Evolutionary conservation across 37 sponge, comb jelly and placozoan species (phyloP).

Genomic region (Oscarella lobularis): DNA sequence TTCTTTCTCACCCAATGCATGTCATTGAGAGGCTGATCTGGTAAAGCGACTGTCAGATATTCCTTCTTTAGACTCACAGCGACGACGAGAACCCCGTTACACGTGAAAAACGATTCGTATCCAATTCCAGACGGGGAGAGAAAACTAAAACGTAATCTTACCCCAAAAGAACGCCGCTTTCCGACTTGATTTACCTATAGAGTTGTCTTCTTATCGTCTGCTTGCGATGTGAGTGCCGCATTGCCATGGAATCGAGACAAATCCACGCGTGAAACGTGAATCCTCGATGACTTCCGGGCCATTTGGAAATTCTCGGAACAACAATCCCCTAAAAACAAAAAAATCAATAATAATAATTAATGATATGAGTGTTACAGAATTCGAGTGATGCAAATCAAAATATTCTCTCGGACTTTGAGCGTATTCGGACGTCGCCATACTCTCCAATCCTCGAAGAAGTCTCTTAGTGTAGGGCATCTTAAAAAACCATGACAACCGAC

Average conservation of each 20-base stretch:
- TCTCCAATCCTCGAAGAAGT: neutral
- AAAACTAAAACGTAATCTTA: constrained; percentile 36
- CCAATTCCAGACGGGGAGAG: constrained; percentile 54
- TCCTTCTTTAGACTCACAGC: constrained; percentile 60
- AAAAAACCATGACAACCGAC: neutral
- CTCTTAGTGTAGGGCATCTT: neutral
- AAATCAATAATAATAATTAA: neutral
- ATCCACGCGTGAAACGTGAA: constrained; percentile 65
- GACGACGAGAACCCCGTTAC: constrained; percentile 35
- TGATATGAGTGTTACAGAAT: neutral
- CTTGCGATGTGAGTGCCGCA: neutral
- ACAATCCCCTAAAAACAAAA: constrained; percentile 22
- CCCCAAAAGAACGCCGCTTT: neutral
- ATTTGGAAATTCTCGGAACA: constrained; percentile 25
- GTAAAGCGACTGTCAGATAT: constrained; percentile 36
- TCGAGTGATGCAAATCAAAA: neutral
- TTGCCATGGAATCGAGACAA: constrained; percentile 11
- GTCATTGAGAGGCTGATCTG: constrained; percentile 20
- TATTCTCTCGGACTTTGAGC: neutral
- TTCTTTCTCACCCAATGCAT: constrained; percentile 41
- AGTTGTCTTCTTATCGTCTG: constrained; percentile 33
- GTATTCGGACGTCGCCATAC: neutral
- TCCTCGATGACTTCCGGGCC: constrained; percentile 14
- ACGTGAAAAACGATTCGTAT: constrained; percentile 82
- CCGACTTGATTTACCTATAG: constrained; percentile 29